These are phyloP conservation scores for Anagyrus pseudococci DNA, from an alignment of 2,888 invertebrate species.

Conservation along the genomic window DNA sequence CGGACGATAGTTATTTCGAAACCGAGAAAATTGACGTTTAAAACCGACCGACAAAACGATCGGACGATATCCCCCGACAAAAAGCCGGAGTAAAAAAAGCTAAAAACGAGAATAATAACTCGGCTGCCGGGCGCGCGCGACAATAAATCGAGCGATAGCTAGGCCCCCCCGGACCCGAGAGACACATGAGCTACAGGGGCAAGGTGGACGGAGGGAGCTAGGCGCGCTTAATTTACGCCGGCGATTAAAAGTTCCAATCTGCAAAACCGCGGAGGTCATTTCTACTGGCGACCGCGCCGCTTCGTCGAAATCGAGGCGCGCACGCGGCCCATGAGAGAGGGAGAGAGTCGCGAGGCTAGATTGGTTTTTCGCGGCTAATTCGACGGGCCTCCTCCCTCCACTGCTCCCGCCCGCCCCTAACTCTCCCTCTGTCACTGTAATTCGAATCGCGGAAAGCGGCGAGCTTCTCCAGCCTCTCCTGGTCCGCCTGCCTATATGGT, in stretches of 20 bases:
- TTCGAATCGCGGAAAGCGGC: constrained; percentile 28
- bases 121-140: neutral
- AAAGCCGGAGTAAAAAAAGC: constrained; percentile 6
- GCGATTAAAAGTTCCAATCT: constrained; percentile 37
- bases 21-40: constrained; percentile 35
- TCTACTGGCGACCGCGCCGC: constrained; percentile 40
- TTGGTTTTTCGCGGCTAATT: constrained; percentile 59
- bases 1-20: constrained; percentile 26
- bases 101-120: constrained; percentile 14
- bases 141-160: no score
- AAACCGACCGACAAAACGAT: constrained; percentile 31
- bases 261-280: constrained; percentile 41
- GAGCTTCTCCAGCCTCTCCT: no score
- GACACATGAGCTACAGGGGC: no score
- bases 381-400: no score
- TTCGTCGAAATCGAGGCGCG: constrained; percentile 42
- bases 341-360: constrained; percentile 47
- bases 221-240: constrained; percentile 32
- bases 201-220: neutral
- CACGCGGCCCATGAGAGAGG: no score
- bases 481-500: no score
- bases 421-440: constrained; percentile 16
- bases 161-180: no score
- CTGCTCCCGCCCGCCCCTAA: no score
- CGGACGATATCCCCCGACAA: neutral